Percentiles rank a stretch among this genome's conserved stretches.
Conservation (phyloP, 2,113 vertebrate species). For the Equus quagga region DNA sequence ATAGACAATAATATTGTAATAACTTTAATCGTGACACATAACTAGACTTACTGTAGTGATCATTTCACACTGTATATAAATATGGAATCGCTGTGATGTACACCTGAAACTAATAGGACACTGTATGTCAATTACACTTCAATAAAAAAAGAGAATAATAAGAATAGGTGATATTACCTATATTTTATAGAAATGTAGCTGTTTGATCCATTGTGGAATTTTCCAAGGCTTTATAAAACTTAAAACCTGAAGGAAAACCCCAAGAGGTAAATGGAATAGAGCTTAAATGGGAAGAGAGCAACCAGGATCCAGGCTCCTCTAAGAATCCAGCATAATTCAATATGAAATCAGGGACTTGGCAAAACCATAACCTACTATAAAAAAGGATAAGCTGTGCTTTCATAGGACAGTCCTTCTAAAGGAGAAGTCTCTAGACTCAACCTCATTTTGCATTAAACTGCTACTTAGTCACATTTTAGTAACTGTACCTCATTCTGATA, state of each 20-base stretch:
- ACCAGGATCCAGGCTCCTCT: neutral
- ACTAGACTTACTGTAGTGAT: too few species aligned
- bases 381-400: neutral
- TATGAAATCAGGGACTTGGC: neutral
- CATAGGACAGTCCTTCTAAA: neutral
- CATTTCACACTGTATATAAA: too few species aligned
- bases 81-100: too few species aligned
- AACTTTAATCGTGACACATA: too few species aligned
- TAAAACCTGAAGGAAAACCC: slow-evolving; percentile 24
- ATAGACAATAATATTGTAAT: too few species aligned
- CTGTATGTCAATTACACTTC: too few species aligned
- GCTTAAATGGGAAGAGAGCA: neutral
- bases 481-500: neutral
- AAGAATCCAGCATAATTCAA: neutral
- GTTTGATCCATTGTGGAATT: neutral
- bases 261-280: neutral
- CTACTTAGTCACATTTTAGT: neutral
- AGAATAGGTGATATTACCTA: neutral
- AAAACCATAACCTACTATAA: neutral
- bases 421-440: neutral
- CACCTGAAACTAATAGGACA: too few species aligned
- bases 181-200: neutral
- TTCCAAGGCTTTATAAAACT: slow-evolving; percentile 24
- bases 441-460: neutral
- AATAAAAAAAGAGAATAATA: neutral